These are phyloP conservation scores for Montipora capitata DNA, from an alignment of 92 coral and sea anemone species.

Conservation along the genomic window DNA sequence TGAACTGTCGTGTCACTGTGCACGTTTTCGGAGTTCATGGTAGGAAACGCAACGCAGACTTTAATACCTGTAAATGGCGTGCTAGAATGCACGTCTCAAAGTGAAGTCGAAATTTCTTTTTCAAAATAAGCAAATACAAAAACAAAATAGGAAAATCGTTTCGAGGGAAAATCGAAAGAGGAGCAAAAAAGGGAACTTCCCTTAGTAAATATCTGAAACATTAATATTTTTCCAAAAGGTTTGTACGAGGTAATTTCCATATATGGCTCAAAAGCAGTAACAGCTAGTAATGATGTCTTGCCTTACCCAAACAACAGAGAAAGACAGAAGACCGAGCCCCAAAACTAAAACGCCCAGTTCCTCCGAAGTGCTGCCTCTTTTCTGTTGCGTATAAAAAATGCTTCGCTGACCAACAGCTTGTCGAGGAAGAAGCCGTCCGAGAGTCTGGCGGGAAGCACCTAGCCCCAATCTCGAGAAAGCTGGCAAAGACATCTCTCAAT, in stretches of 20 bases:
- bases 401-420: conserved; percentile 50
- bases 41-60: background rate
- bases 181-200: background rate
- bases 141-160: background rate
- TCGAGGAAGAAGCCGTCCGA: conserved; percentile 34
- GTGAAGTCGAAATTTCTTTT: too few relatives aligned
- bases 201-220: too few relatives aligned
- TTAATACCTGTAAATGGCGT: background rate
- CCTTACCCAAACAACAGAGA: conserved; percentile 65
- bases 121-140: too few relatives aligned
- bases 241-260: background rate
- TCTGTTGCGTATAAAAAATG: conserved; percentile 66
- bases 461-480: conserved; percentile 27
- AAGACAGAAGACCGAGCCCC: conserved; percentile 69
- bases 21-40: background rate
- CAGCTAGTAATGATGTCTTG: background rate
- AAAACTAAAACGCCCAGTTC: conserved; percentile 64
- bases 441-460: conserved; percentile 3
- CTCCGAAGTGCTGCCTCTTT: conserved; percentile 72
- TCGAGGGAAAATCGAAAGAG: too few relatives aligned
- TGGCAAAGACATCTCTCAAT: conserved; percentile 41
- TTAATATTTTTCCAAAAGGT: background rate
- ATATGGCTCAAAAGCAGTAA: background rate
- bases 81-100: conserved; percentile 17
- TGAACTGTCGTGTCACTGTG: background rate